Conservation (phyloP, 2,797 vertebrate genomes). For the Sebastes hubbsi region DNA sequence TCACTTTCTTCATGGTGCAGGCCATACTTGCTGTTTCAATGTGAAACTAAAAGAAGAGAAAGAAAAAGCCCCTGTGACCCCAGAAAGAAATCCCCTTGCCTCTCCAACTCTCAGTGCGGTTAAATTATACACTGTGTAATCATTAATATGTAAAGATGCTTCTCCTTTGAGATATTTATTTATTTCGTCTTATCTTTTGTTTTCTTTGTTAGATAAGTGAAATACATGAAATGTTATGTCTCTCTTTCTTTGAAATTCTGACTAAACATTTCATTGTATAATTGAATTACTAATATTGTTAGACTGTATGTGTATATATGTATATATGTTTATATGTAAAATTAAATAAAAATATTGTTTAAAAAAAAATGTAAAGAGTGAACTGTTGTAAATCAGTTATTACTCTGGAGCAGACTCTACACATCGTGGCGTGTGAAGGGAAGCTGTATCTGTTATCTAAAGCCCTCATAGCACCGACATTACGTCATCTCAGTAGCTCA, state of each 20-base stretch:
- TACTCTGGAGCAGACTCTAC: background rate
- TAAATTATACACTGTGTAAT: background rate
- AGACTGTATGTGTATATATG: too few relatives aligned
- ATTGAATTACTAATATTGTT: too few relatives aligned
- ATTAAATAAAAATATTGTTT: too few relatives aligned
- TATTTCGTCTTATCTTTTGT: too few relatives aligned
- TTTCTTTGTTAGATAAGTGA: too few relatives aligned
- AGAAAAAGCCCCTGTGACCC: background rate
- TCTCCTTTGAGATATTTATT: too few relatives aligned
- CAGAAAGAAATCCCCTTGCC: background rate
- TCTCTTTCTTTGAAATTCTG: too few relatives aligned
- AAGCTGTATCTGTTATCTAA: conserved; percentile 7
- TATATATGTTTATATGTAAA: too few relatives aligned
- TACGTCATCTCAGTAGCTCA: conserved; percentile 71
- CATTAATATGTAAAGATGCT: background rate
- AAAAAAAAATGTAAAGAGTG: too few relatives aligned
- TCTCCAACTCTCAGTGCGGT: background rate
- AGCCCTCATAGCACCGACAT: conserved; percentile 32
- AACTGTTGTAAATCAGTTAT: background rate
- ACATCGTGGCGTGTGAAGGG: background rate
- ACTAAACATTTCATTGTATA: too few relatives aligned
- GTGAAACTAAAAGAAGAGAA: background rate
- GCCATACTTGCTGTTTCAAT: background rate
- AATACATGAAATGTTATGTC: too few relatives aligned
- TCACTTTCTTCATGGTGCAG: background rate